Conservation (phyloP, 1,140 invertebrate species). For the Eciton burchellii region DNA sequence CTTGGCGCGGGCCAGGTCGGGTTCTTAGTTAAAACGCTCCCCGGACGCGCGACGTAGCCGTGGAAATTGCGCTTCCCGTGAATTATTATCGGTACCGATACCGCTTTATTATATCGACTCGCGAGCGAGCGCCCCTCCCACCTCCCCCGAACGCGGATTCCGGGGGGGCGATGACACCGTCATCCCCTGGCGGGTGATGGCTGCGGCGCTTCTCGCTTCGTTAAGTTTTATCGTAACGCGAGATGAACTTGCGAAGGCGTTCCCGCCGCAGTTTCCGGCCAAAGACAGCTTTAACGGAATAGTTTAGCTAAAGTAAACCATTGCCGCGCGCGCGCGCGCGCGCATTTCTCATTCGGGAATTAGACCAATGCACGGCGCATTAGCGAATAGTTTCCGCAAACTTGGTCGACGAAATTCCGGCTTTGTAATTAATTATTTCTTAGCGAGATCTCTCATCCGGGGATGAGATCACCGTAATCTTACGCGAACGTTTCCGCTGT, state of each 20-base stretch:
- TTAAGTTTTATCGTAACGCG: conserved; percentile 40
- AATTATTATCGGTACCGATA: conserved; percentile 46
- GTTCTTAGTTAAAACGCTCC: conserved; percentile 46
- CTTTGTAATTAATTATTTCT: conserved; percentile 7
- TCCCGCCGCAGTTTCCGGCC: conserved; percentile 22
- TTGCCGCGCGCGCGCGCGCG: background rate
- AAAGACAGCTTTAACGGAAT: conserved; percentile 22
- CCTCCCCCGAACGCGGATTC: background rate
- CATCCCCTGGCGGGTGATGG: too few relatives aligned
- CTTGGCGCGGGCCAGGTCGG: background rate
- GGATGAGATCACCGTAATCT: too few relatives aligned
- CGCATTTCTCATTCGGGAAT: conserved; percentile 45
- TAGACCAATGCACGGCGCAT: conserved; percentile 4
- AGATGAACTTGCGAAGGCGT: conserved; percentile 7
- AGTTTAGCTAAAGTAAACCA: conserved; percentile 35
- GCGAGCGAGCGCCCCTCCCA: background rate
- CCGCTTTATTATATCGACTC: conserved; percentile 19
- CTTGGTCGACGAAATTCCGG: conserved; percentile 24
- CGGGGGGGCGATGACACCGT: background rate
- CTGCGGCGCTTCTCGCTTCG: conserved; percentile 8
- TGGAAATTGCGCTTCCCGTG: conserved; percentile 35
- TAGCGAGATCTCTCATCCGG: background rate
- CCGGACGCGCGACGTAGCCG: conserved; percentile 1
- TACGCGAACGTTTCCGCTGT: too few relatives aligned
- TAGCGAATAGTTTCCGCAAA: conserved; percentile 35